Evolutionary conservation across 2,797 vertebrate species (phyloP).

Genomic region (Mormyrus proboscirostris): DNA sequence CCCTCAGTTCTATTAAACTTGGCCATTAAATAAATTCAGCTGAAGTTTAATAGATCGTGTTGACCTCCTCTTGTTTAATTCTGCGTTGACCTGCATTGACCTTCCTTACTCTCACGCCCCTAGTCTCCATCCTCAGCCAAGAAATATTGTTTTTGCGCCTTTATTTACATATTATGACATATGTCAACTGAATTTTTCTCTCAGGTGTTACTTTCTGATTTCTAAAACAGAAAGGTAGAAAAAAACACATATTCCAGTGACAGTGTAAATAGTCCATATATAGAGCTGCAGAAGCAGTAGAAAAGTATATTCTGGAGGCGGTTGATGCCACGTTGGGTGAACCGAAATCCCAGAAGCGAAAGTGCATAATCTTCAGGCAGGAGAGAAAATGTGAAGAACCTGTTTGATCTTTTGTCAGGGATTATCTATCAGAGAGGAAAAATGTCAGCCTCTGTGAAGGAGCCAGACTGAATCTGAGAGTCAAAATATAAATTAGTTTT

Average conservation of each 20-base stretch:
- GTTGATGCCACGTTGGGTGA: not conserved
- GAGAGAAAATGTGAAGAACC: constrained; percentile 19
- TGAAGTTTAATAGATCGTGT: not conserved
- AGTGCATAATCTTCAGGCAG: constrained; percentile 21
- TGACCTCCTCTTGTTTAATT: not conserved
- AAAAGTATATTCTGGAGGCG: constrained; percentile 1
- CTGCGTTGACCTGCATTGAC: not conserved
- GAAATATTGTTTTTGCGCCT: not conserved
- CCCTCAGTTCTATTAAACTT: not conserved
- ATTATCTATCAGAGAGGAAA: constrained; percentile 15
- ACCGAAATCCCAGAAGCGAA: constrained; percentile 18
- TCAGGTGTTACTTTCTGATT: not conserved
- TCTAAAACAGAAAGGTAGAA: not conserved
- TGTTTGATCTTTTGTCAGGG: constrained; percentile 28
- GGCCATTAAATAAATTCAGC: not conserved
- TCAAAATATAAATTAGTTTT: constrained; percentile 7
- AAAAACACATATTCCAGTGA: not conserved
- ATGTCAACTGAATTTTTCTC: not conserved
- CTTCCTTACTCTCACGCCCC: not conserved
- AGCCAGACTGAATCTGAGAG: not conserved
- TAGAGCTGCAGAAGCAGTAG: not conserved
- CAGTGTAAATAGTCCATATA: not conserved
- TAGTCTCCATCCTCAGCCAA: not conserved
- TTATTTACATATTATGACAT: constrained; percentile 2
- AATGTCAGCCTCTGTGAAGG: constrained; percentile 22